phyloP scores from a whole-genome alignment of 2,888 invertebrate species.

The Cylindroiulus punctatus region DNA sequence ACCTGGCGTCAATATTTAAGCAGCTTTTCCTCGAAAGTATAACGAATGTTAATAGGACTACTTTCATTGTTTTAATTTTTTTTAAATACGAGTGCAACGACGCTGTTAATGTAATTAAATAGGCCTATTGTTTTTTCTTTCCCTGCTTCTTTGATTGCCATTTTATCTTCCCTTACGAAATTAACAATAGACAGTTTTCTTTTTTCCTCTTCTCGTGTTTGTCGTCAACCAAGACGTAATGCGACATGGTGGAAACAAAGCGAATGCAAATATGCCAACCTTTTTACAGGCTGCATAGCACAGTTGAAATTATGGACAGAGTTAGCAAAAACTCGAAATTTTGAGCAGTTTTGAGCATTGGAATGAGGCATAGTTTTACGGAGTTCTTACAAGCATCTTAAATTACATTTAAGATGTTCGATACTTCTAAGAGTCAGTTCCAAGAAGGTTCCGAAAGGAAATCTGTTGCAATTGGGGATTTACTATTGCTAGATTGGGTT shows the following conservation, averaged over 20 bases:
- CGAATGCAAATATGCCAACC: neutral
- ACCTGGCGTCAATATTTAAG: slow-evolving; percentile 18
- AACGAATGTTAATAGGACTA: slow-evolving; percentile 37
- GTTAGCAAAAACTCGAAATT: too few species aligned
- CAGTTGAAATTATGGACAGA: neutral
- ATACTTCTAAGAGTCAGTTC: too few species aligned
- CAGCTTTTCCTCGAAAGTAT: slow-evolving; percentile 42
- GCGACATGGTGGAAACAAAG: neutral
- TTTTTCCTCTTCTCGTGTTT: neutral
- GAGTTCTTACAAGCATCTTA: too few species aligned
- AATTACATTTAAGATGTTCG: too few species aligned
- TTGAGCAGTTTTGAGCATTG: too few species aligned
- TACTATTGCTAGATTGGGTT: too few species aligned
- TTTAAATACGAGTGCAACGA: slow-evolving; percentile 23
- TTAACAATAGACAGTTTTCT: slow-evolving; percentile 37
- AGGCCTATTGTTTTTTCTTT: slow-evolving; percentile 17
- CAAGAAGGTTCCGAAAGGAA: too few species aligned
- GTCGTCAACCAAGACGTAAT: slow-evolving; percentile 6
- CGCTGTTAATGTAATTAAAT: slow-evolving; percentile 26
- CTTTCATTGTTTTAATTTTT: slow-evolving; percentile 20
- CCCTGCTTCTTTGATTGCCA: slow-evolving; percentile 30
- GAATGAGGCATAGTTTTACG: too few species aligned
- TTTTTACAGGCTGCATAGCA: neutral
- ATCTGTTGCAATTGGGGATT: too few species aligned
- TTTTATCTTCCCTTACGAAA: slow-evolving; percentile 22